Conservation (phyloP, 2,797 vertebrate species). For the Dipus sagitta region DNA sequence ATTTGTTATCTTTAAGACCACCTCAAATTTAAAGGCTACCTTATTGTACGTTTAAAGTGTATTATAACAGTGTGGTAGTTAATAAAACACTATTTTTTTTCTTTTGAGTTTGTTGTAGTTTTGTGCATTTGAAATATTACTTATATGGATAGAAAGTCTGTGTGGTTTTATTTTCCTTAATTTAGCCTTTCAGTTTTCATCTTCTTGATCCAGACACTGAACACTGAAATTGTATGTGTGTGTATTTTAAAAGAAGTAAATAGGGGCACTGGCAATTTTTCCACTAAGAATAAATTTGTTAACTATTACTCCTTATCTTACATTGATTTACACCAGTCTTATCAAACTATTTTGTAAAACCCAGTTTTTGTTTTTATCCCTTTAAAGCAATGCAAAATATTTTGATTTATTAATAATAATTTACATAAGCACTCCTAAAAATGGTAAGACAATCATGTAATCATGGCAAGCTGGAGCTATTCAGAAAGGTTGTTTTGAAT, state of each 20-base stretch:
- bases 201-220: slow-evolving; percentile 65
- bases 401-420: slow-evolving; percentile 62
- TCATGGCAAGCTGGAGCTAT: background rate
- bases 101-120: slow-evolving; percentile 90
- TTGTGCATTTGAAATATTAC: slow-evolving; percentile 79
- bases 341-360: slow-evolving; percentile 37
- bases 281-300: slow-evolving; percentile 39
- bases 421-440: slow-evolving; percentile 48
- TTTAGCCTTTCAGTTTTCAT: slow-evolving; percentile 50
- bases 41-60: slow-evolving; percentile 94
- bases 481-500: slow-evolving; percentile 49
- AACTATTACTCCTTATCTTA: slow-evolving; percentile 42
- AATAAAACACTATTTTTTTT: slow-evolving; percentile 95
- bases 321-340: slow-evolving; percentile 45
- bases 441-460: background rate
- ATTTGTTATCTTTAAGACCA: slow-evolving; percentile 92
- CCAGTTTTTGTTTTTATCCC: background rate
- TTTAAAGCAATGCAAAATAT: slow-evolving; percentile 30
- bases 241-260: slow-evolving; percentile 56
- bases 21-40: slow-evolving; percentile 92
- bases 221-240: background rate
- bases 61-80: slow-evolving; percentile 93
- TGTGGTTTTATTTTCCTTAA: slow-evolving; percentile 62
- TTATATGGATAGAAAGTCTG: slow-evolving; percentile 61
- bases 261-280: slow-evolving; percentile 60